Evolutionary conservation across 2,888 invertebrate species (phyloP).

Genomic region (Arenicola marina): DNA sequence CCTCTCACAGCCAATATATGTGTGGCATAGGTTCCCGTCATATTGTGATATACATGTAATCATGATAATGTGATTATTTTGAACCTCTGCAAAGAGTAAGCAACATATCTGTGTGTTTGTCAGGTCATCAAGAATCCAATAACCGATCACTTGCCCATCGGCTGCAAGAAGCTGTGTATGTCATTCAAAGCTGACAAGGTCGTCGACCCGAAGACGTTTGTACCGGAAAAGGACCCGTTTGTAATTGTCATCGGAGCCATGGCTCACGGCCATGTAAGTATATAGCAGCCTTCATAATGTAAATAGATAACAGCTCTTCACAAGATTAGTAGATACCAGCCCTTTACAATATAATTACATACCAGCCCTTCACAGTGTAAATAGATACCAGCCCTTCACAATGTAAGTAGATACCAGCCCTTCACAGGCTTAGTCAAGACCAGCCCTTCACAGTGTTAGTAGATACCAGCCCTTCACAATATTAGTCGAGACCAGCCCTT

Average conservation of each 20-base stretch:
- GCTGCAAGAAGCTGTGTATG: constrained; percentile 85
- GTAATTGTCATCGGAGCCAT: constrained; percentile 94
- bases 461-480: too few species aligned
- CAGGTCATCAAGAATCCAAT: constrained; percentile 92
- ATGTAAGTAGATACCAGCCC: too few species aligned
- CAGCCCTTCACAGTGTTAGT: too few species aligned
- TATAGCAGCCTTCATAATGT: not conserved
- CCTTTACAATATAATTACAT: too few species aligned
- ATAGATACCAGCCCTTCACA: too few species aligned
- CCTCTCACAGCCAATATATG: too few species aligned
- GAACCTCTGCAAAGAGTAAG: not conserved
- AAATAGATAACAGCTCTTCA: too few species aligned
- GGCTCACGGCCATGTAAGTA: constrained; percentile 91
- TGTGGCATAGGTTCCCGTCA: too few species aligned
- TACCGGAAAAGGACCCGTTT: constrained; percentile 79
- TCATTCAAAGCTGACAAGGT: constrained; percentile 82
- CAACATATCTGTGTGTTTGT: not conserved
- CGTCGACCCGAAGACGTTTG: constrained; percentile 74
- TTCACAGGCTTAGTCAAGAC: too few species aligned
- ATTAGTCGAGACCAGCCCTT: too few species aligned
- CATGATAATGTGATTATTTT: not conserved
- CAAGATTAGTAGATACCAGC: too few species aligned
- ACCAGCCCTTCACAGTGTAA: too few species aligned
- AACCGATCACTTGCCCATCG: constrained; percentile 90
- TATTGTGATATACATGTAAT: not conserved